These are phyloP conservation scores for Catagonus wagneri DNA, from an alignment of 2,113 vertebrate genomes.

Conservation along the genomic window DNA sequence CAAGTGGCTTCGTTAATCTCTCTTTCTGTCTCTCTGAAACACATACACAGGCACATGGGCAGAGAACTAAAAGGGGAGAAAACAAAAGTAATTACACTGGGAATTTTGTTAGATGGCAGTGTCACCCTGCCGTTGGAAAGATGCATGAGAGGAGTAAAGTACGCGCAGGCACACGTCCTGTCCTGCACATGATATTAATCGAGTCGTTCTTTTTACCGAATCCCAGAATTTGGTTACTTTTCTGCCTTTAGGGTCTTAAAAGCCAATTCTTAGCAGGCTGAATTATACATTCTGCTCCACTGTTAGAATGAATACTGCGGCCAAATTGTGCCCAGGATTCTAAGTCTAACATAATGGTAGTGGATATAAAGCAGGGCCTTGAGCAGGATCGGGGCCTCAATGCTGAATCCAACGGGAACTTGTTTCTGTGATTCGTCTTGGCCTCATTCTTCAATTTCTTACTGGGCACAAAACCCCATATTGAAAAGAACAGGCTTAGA, in stretches of 20 bases:
- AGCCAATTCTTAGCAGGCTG: background rate
- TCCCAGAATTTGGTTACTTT: slow-evolving; percentile 11
- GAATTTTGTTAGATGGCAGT: slow-evolving; percentile 69
- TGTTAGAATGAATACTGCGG: background rate
- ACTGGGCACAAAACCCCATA: background rate
- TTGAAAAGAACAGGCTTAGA: background rate
- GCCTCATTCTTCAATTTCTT: slow-evolving; percentile 10
- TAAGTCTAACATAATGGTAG: background rate
- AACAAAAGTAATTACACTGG: background rate
- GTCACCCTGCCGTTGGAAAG: slow-evolving; percentile 17
- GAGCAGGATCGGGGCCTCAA: background rate
- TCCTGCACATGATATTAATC: background rate
- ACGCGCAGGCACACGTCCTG: background rate
- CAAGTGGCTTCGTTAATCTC: background rate
- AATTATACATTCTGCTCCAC: slow-evolving; percentile 65
- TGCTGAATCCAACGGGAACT: background rate
- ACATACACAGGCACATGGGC: background rate
- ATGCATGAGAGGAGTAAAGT: background rate
- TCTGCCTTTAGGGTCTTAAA: slow-evolving; percentile 31
- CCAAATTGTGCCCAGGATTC: slow-evolving; percentile 48
- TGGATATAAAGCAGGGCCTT: background rate
- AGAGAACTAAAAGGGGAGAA: background rate
- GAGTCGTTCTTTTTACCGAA: background rate
- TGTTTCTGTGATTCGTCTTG: slow-evolving; percentile 36
- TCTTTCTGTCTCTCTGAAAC: background rate